Conservation (phyloP, 23 tunicate species). For the Pegea sp. region DNA sequence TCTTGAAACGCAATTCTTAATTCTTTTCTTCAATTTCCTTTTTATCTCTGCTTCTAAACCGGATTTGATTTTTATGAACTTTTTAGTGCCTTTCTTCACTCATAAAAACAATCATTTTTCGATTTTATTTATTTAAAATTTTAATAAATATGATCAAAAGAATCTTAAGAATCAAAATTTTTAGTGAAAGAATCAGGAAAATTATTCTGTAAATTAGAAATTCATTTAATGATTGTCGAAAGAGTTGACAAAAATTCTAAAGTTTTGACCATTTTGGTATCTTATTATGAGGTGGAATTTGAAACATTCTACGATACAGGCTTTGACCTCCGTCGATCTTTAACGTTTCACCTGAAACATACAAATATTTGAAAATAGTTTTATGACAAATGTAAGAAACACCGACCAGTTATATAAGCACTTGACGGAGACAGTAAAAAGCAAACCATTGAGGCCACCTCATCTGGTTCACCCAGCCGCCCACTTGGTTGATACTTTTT, state of each 20-base stretch:
- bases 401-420: slow-evolving; percentile 42
- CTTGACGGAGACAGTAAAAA: slow-evolving; percentile 74
- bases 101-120: too few species aligned
- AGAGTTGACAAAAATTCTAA: too few species aligned
- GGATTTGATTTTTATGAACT: too few species aligned
- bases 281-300: slow-evolving; percentile 19
- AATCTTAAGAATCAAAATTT: too few species aligned
- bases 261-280: slow-evolving; percentile 50
- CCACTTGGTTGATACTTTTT: slow-evolving; percentile 32
- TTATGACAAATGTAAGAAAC: background rate
- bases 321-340: slow-evolving; percentile 90
- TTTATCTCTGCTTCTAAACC: too few species aligned
- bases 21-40: background rate
- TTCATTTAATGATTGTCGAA: too few species aligned
- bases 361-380: background rate
- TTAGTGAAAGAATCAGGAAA: too few species aligned
- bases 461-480: slow-evolving; percentile 53
- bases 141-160: too few species aligned
- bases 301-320: slow-evolving; percentile 7
- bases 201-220: too few species aligned
- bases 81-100: too few species aligned
- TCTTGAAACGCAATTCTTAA: too few species aligned
- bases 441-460: slow-evolving; percentile 43
- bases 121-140: too few species aligned
- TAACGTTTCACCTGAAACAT: slow-evolving; percentile 49